A percentile compares a stretch with the other conserved stretches of the same genome.
phyloP scores from a whole-genome alignment of 2,113 vertebrate genomes.

The Cathartes aura region DNA sequence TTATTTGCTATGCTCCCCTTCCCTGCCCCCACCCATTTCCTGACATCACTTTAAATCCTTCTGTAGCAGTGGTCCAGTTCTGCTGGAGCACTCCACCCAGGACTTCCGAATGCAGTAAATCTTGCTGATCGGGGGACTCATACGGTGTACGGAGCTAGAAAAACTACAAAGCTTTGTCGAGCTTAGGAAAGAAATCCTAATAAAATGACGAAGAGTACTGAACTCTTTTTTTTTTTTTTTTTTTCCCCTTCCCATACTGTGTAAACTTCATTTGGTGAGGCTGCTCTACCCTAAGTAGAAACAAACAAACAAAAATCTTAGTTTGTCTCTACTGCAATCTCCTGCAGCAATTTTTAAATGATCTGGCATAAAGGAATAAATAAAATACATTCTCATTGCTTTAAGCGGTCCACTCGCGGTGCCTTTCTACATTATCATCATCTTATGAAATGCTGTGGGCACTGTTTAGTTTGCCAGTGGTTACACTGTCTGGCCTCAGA shows the following conservation, averaged over 20 bases:
- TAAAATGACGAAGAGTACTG: neutral
- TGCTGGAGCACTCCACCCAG: slow-evolving; percentile 61
- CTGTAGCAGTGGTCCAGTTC: slow-evolving; percentile 36
- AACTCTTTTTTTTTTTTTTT: neutral
- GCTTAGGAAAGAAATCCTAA: neutral
- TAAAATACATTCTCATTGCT: neutral
- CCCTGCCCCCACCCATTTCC: slow-evolving; percentile 76
- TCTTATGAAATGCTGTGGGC: neutral
- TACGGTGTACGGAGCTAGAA: neutral
- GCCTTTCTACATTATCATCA: neutral
- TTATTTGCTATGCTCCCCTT: slow-evolving; percentile 64
- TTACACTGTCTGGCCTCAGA: neutral
- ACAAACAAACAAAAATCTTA: neutral
- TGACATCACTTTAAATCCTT: slow-evolving; percentile 68
- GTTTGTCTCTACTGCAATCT: neutral
- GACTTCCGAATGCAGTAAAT: slow-evolving; percentile 42
- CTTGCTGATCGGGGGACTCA: neutral
- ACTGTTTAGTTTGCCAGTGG: neutral
- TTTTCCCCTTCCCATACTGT: too few species aligned
- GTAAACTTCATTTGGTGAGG: neutral
- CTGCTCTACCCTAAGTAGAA: neutral
- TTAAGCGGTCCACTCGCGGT: neutral
- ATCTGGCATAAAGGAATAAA: neutral
- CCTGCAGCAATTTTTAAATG: neutral
- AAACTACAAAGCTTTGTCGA: neutral